A percentile compares a stretch with the other conserved stretches of the same genome.
phyloP scores from a whole-genome alignment of 2,797 vertebrate genomes.

The Bufotes viridis region DNA sequence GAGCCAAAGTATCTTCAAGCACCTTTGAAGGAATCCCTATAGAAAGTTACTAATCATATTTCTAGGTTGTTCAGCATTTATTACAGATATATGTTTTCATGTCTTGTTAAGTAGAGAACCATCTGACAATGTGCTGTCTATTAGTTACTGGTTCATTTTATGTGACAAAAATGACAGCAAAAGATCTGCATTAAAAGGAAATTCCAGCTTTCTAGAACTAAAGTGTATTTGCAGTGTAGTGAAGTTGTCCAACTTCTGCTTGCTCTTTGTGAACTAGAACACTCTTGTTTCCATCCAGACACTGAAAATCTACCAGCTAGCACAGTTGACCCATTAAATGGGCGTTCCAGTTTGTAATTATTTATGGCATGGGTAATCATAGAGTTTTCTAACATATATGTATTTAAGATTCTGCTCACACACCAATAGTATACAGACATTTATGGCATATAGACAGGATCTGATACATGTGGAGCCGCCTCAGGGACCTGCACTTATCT shows the following conservation, averaged over 20 bases:
- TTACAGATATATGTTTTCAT: no score
- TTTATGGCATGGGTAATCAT: no score
- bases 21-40: neutral
- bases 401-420: no score
- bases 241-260: neutral
- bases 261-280: neutral
- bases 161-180: neutral
- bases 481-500: no score
- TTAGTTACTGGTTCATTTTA: neutral
- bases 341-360: no score
- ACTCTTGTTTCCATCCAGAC: neutral
- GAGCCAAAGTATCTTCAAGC: conserved; percentile 16
- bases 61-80: no score
- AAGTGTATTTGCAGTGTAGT: neutral
- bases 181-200: neutral
- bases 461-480: no score
- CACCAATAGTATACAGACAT: no score
- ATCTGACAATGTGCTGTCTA: neutral
- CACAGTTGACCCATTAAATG: no score
- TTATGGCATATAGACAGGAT: no score
- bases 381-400: no score
- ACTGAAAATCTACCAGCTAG: neutral
- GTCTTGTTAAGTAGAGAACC: neutral
- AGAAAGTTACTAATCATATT: neutral
- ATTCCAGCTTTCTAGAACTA: neutral